These are phyloP conservation scores for Anadara kagoshimensis DNA, from an alignment of 1,140 invertebrate species.

Conservation along the genomic window DNA sequence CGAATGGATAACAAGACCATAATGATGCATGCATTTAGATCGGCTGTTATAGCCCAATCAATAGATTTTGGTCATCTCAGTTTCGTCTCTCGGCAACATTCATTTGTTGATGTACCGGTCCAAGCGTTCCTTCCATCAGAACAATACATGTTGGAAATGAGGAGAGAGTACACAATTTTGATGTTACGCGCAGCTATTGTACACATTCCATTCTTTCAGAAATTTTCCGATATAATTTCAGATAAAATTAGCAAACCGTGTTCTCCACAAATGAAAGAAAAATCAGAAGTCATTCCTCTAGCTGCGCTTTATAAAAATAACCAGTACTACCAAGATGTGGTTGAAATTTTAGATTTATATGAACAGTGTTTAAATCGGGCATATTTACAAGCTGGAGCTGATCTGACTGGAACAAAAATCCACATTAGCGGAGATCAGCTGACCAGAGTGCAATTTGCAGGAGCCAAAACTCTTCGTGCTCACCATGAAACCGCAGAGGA, in stretches of 20 bases:
- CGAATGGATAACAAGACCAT: constrained; percentile 5
- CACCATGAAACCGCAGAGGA: constrained; percentile 16
- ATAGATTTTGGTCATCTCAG: background rate
- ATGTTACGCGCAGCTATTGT: constrained; percentile 12
- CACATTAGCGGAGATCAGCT: constrained; percentile 44
- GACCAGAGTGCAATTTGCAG: constrained; percentile 40
- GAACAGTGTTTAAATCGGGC: background rate
- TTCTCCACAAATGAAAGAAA: too few species aligned
- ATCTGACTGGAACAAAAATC: background rate
- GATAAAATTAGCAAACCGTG: background rate
- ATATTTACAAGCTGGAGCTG: background rate
- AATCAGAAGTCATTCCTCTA: constrained; percentile 12
- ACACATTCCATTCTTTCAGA: constrained; percentile 25
- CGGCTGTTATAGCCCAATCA: constrained; percentile 25
- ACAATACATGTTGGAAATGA: background rate
- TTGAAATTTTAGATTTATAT: constrained; percentile 31
- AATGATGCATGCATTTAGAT: constrained; percentile 36
- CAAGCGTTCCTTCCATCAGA: constrained; percentile 5
- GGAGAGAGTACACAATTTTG: constrained; percentile 3
- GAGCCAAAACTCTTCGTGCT: constrained; percentile 36
- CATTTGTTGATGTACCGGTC: background rate
- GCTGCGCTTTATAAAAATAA: constrained; percentile 37
- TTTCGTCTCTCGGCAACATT: background rate
- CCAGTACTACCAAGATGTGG: constrained; percentile 30
- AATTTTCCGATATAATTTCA: background rate